Conservation (phyloP, 2,888 invertebrate species). For the Dascillus cervinus region DNA sequence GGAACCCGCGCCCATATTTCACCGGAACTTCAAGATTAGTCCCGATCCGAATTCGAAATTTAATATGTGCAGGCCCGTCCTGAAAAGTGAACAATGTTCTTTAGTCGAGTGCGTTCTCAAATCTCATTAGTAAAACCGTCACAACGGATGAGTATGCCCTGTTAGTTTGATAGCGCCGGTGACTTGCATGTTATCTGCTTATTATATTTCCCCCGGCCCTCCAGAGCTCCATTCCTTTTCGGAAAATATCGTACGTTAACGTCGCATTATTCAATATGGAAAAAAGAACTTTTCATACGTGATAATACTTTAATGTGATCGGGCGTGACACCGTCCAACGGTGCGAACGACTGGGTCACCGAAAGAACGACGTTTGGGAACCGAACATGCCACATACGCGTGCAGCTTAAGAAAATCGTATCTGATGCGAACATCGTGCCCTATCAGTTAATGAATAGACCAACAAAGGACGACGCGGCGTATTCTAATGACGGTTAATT, state of each 20-base stretch:
- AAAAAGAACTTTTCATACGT: too few relatives aligned
- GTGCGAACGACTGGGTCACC: too few relatives aligned
- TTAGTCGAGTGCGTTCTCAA: slow-evolving; percentile 25
- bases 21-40: slow-evolving; percentile 10
- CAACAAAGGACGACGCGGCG: slow-evolving; percentile 8
- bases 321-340: too few relatives aligned
- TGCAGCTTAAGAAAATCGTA: too few relatives aligned
- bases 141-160: slow-evolving; percentile 21
- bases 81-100: too few relatives aligned
- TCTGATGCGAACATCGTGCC: too few relatives aligned
- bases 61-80: too few relatives aligned
- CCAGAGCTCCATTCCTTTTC: slow-evolving; percentile 32
- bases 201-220: slow-evolving; percentile 24
- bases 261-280: slow-evolving; percentile 34
- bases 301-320: too few relatives aligned
- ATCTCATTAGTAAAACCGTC: slow-evolving; percentile 26
- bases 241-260: slow-evolving; percentile 27
- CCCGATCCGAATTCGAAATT: too few relatives aligned
- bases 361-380: too few relatives aligned
- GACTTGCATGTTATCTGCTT: slow-evolving; percentile 35
- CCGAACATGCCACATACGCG: too few relatives aligned
- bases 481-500: slow-evolving; percentile 26
- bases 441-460: too few relatives aligned
- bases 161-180: slow-evolving; percentile 28
- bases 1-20: slow-evolving; percentile 19